Conservation (phyloP, 1,140 invertebrate genomes). For the Zaprionus inermis region DNA sequence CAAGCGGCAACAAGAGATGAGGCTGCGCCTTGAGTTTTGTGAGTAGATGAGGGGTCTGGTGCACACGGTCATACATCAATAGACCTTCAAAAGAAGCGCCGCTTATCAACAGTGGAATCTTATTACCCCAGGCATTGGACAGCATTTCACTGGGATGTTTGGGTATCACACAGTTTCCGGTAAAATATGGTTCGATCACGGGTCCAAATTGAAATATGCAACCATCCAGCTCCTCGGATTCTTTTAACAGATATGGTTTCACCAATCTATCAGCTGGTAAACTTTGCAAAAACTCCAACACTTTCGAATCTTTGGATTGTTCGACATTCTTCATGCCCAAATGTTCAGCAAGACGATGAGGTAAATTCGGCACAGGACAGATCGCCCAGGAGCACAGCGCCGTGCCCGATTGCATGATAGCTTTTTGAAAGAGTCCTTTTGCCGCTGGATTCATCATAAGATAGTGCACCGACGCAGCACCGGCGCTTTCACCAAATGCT, state of each 20-base stretch:
- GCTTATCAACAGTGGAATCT: conserved; percentile 85
- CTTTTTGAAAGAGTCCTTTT: conserved; percentile 84
- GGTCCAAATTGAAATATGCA: conserved; percentile 75
- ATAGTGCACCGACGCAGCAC: conserved; percentile 84
- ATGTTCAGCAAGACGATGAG: conserved; percentile 57
- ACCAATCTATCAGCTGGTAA: conserved; percentile 57
- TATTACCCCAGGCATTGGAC: conserved; percentile 72
- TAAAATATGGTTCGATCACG: conserved; percentile 70
- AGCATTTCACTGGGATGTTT: conserved; percentile 57
- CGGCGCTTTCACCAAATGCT: conserved; percentile 81
- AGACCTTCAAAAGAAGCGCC: conserved; percentile 82
- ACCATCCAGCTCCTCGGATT: conserved; percentile 64
- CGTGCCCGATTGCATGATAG: conserved; percentile 85
- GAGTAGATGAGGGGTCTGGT: conserved; percentile 58
- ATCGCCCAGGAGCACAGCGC: conserved; percentile 85
- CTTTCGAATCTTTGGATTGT: conserved; percentile 42
- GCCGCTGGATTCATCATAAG: conserved; percentile 85
- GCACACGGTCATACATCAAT: conserved; percentile 62
- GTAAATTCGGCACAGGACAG: conserved; percentile 45
- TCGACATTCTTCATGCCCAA: conserved; percentile 57
- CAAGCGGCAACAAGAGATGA: conserved; percentile 60
- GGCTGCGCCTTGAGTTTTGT: conserved; percentile 59
- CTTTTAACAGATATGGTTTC: conserved; percentile 60
- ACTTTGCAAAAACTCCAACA: conserved; percentile 62
- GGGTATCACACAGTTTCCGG: conserved; percentile 55